Conservation (phyloP, 2,797 vertebrate genomes). For the Crypturellus tataupa region DNA sequence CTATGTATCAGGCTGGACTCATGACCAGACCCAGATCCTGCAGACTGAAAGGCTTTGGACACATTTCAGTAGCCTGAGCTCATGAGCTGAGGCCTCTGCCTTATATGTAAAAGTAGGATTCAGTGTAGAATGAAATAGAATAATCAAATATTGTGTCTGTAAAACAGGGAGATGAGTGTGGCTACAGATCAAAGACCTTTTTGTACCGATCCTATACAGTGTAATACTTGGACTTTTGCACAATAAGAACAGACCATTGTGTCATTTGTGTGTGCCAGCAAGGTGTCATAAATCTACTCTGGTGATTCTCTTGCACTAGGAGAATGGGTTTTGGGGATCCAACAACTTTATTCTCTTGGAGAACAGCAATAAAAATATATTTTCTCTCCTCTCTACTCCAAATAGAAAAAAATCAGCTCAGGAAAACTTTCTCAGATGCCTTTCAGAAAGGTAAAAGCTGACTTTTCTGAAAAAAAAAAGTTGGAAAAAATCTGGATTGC, state of each 20-base stretch:
- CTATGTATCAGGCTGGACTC: neutral
- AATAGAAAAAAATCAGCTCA: neutral
- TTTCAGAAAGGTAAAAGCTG: neutral
- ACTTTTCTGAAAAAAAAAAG: neutral
- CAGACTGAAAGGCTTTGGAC: neutral
- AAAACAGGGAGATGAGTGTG: neutral
- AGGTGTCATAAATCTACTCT: neutral
- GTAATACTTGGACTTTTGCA: neutral
- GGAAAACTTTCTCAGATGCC: neutral
- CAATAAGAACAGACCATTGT: neutral
- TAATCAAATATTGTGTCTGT: neutral
- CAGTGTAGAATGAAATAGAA: neutral
- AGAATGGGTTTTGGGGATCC: neutral
- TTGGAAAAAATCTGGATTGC: neutral
- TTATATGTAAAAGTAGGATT: neutral
- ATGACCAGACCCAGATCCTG: fast-evolving
- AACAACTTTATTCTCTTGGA: neutral
- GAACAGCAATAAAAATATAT: neutral
- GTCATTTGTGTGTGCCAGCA: neutral
- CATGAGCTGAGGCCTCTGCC: neutral
- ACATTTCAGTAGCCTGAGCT: neutral
- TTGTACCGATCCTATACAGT: neutral
- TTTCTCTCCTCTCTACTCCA: neutral
- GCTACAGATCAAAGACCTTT: neutral
- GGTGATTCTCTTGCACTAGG: neutral